Conservation (phyloP, 37 sponge, comb jelly and placozoan genomes). For the Bolinopsis microptera region DNA sequence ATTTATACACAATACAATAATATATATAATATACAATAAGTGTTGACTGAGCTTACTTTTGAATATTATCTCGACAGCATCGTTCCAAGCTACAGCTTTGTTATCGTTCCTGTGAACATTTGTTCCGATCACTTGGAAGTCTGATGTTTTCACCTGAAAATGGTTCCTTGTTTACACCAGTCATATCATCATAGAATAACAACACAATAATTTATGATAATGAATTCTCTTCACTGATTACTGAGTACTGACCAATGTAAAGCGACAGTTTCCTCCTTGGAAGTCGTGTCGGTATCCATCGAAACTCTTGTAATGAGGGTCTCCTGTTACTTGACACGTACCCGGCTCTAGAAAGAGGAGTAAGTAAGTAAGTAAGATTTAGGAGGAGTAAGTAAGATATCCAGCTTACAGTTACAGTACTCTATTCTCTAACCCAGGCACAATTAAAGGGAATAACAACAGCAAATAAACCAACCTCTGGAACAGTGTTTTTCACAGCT, state of each 20-base stretch:
- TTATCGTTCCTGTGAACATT: neutral
- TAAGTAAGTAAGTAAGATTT: neutral
- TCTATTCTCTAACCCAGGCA: too few relatives aligned
- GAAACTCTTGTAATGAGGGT: conserved; percentile 16
- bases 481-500: neutral
- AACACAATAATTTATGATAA: too few relatives aligned
- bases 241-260: neutral
- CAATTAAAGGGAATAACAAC: too few relatives aligned
- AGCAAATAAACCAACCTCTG: neutral
- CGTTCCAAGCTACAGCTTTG: neutral
- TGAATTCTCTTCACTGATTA: too few relatives aligned
- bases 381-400: neutral
- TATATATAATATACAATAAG: too few relatives aligned
- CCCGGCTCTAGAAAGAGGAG: neutral
- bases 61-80: neutral
- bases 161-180: too few relatives aligned
- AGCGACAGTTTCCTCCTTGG: conserved; percentile 40
- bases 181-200: too few relatives aligned
- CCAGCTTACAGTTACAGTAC: too few relatives aligned
- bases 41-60: neutral
- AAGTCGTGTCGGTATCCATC: conserved; percentile 51
- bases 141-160: neutral
- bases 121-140: conserved; percentile 3
- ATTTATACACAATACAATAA: too few relatives aligned
- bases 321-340: neutral